Base-by-base conservation (phyloP, 30 jellyfish, hydroid and myxozoan species). In the Clytia hemisphaerica region DNA sequence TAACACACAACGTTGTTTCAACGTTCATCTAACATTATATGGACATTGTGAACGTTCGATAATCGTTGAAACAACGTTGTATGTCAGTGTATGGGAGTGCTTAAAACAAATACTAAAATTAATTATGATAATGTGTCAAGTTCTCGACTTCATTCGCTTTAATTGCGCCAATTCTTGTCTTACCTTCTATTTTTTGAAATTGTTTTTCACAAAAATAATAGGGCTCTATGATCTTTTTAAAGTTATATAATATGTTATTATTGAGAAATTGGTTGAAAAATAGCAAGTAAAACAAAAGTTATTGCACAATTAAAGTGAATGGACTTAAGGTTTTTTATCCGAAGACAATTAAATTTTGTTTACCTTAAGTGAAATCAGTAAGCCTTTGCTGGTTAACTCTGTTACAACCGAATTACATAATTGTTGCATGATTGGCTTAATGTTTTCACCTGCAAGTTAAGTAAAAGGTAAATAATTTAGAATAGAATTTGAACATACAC, bases 371-470 rank as follows among this genome's bases (percentile, higher is more conserved):
- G 94, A 79, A 14, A 73, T n/a, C 26, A 78, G 54, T 22, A 88
- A 62, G 7, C 93, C 94, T 53, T 55, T 88, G 12, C 80, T 44
- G 16, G 70, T 67, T 37, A 78, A 78, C 22, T 88, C 97, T 35
- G 55, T 69, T 28, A 69, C 46, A 28, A 88, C 78, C 9, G 46
- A 58, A 2, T 75, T 55, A 47, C 97, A 88, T 5, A 88, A 72
- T n/a, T 88, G 97, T 25, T 88, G 84, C 97, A 88, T 88, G 2
- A 77, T 88, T 2, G 94, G 93, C 42, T 75, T 67, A 36, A 88
- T 79, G 48, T 88, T 79, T 22, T 80, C 88, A 4, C 97, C 97
- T 88, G 55, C n/a, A 77, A 53, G 9, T 24, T 16, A 60, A 37
- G n/a, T 9, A 6, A 33, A 0, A 3, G 14, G 16, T 10, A 57